Percentiles rank a stretch among this genome's conserved stretches.
Evolutionary conservation across 2,888 invertebrate genomes (phyloP).

Genomic region (Lamellibrachia columna): DNA sequence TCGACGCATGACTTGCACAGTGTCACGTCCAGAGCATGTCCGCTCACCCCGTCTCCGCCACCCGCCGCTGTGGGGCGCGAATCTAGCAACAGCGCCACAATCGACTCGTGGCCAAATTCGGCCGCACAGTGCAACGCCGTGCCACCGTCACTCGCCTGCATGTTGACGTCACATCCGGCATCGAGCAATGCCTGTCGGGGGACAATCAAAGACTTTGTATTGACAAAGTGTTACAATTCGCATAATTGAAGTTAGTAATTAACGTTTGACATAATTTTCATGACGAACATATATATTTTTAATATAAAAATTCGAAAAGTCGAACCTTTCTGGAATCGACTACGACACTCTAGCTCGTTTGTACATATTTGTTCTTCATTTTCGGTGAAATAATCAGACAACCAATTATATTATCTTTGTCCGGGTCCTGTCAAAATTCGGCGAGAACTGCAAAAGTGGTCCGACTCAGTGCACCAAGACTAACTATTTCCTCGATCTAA

Average conservation of each 20-base stretch:
- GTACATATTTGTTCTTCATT: too few relatives aligned
- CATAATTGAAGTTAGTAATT: background rate
- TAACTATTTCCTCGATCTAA: too few relatives aligned
- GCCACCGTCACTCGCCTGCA: slow-evolving; percentile 41
- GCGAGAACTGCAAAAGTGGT: too few relatives aligned
- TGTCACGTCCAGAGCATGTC: slow-evolving; percentile 26
- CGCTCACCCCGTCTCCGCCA: background rate
- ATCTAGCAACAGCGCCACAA: slow-evolving; percentile 30
- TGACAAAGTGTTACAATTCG: background rate
- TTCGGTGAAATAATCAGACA: too few relatives aligned
- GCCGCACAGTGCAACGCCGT: slow-evolving; percentile 43
- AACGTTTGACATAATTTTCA: too few relatives aligned
- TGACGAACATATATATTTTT: background rate
- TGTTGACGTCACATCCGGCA: slow-evolving; percentile 35
- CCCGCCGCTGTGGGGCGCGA: background rate
- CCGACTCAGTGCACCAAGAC: too few relatives aligned
- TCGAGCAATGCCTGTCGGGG: slow-evolving; percentile 26
- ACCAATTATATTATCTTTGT: too few relatives aligned
- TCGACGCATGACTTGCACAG: slow-evolving; percentile 39
- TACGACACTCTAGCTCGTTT: too few relatives aligned
- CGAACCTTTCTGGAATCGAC: too few relatives aligned
- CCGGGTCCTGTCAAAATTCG: too few relatives aligned
- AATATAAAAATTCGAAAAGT: too few relatives aligned
- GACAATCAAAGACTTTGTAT: background rate
- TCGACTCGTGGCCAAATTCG: slow-evolving; percentile 40